Evolutionary conservation across 2,797 vertebrate genomes (phyloP).

Genomic region (Echiichthys vipera): DNA sequence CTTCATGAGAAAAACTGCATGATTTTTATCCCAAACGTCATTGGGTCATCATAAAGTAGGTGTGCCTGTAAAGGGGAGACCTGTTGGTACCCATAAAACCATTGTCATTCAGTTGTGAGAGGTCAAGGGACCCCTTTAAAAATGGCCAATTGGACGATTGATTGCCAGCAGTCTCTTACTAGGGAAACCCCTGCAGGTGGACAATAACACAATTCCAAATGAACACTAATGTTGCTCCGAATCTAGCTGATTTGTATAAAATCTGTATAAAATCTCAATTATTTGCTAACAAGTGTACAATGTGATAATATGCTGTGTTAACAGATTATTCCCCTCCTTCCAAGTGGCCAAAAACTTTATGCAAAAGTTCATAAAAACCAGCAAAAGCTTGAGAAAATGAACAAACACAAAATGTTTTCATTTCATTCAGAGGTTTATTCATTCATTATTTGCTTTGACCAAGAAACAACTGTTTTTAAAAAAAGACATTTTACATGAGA

Average conservation of each 20-base stretch:
- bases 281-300: not conserved
- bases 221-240: not conserved
- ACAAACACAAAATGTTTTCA: conserved; percentile 33
- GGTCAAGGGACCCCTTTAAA: too few species aligned
- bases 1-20: too few species aligned
- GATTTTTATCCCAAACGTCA: too few species aligned
- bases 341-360: not conserved
- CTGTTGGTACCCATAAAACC: too few species aligned
- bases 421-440: conserved; percentile 85
- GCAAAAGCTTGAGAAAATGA: not conserved
- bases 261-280: not conserved
- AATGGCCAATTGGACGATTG: too few species aligned
- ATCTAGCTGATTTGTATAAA: not conserved
- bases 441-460: conserved; percentile 77
- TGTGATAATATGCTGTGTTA: too few species aligned
- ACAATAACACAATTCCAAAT: not conserved
- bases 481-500: conserved; percentile 79
- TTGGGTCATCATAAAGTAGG: too few species aligned
- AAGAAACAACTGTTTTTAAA: conserved; percentile 82
- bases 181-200: too few species aligned
- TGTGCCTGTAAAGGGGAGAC: too few species aligned
- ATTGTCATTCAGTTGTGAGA: too few species aligned
- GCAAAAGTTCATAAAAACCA: not conserved
- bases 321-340: not conserved
- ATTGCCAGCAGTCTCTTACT: too few species aligned